Percentiles rank a stretch among this genome's conserved stretches.
Evolutionary conservation across 1,140 invertebrate species (phyloP).

Genomic region (Maniola jurtina): DNA sequence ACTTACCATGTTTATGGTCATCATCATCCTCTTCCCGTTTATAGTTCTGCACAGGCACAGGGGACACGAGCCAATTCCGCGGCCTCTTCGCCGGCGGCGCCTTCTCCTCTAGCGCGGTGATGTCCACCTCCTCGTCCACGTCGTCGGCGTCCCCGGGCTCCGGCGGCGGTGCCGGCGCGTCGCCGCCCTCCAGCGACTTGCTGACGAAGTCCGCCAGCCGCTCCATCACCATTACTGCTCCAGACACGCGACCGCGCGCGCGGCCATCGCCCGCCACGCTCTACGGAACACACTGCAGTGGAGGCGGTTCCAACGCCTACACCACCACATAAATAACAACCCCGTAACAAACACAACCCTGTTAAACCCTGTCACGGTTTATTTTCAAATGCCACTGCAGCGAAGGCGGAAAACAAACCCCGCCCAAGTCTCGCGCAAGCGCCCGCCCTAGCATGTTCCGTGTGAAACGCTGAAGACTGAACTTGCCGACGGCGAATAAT

Average conservation of each 20-base stretch:
- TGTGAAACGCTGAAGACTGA: conserved; percentile 41
- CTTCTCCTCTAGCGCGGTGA: conserved; percentile 65
- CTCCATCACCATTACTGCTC: conserved; percentile 77
- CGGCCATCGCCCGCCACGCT: conserved; percentile 60
- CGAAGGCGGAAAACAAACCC: conserved; percentile 50
- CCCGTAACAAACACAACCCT: conserved; percentile 31
- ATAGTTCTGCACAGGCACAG: conserved; percentile 51
- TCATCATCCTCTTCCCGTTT: conserved; percentile 69
- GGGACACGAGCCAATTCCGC: conserved; percentile 68
- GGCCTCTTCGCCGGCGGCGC: conserved; percentile 61
- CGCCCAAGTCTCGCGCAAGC: conserved; percentile 67
- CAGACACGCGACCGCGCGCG: conserved; percentile 56
- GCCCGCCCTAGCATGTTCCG: conserved; percentile 43
- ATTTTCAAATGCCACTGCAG: conserved; percentile 23
- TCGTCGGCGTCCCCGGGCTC: conserved; percentile 61
- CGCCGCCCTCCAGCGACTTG: conserved; percentile 71
- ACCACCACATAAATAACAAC: conserved; percentile 27
- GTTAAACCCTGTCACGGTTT: conserved; percentile 20
- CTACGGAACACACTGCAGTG: conserved; percentile 55
- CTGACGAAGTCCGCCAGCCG: conserved; percentile 75
- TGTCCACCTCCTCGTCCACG: conserved; percentile 66
- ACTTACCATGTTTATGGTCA: conserved; percentile 63
- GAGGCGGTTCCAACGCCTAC: conserved; percentile 55
- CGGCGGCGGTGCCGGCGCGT: conserved; percentile 64
- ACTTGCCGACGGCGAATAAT: conserved; percentile 52